Evolutionary conservation across 2,888 invertebrate species (phyloP), one percentile per base, ranked within the genome.

Genomic region (Drosophila aldrichi): DNA sequence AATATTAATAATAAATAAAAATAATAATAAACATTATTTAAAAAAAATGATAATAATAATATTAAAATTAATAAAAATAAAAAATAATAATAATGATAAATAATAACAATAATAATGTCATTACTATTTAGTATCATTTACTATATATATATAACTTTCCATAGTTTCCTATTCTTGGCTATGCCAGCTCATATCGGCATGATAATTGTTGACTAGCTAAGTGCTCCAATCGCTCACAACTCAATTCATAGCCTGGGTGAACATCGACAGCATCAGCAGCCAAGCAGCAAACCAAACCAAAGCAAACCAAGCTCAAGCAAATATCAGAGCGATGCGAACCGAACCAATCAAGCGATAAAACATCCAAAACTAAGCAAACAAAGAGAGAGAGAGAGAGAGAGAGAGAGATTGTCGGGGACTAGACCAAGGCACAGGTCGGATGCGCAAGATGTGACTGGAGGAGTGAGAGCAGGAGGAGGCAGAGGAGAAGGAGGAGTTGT

Each of bases 331-430:
- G 41, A 54, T 57, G 34, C 54, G 48, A 63, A 56, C 32, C 70
- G 66, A 81, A 81, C 84, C 84, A 80, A 87, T 84, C 83, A 87
- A 82, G 74, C 84, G 87, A 84, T 84, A 82, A 84, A 84, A 84
- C 74, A 84, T 84, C 87, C 83, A 84, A 83, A 87, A 87, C 83
- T 84, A 87, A 66, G 82, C 76, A 84, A 84, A 84, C 81, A 83
- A 54, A 41, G 41, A 41, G 3, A 56, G 71, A 80, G 46, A 54
- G 20, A 22, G 46, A 54, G 20, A 22, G 48, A 60, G 3, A 56
- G 71, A 80, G 46, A 54, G 25, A 25, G 48, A 57, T 43, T 36
- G 38, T 9, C 43, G 41, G 54, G 40, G 55, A 59, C 38, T 63
- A 74, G 56, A 70, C 29, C 29, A 55, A 44, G 10, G 49, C 43